phyloP scores from a whole-genome alignment of 2,113 vertebrate genomes.

The Ancistrus triradiatus region DNA sequence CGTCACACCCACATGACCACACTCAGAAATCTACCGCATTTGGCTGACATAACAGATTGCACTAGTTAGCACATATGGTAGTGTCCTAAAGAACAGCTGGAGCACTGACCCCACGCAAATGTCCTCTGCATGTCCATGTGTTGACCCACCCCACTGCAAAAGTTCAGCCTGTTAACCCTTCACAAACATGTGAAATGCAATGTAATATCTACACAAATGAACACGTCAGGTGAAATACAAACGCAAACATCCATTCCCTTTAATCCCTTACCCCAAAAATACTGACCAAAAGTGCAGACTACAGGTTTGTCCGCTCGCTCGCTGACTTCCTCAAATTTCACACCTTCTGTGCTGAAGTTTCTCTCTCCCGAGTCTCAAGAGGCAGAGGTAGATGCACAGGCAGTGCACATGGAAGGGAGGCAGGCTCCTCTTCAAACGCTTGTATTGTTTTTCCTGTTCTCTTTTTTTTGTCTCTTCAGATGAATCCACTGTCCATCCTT shows the following conservation, averaged over 20 bases:
- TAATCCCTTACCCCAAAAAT: constrained; percentile 2
- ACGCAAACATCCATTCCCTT: constrained; percentile 13
- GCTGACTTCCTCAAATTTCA: constrained; percentile 28
- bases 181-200: background rate
- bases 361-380: constrained; percentile 21
- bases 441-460: constrained; percentile 33
- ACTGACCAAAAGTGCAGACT: constrained; percentile 32
- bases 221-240: too few species aligned
- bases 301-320: constrained; percentile 20
- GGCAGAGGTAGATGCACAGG: constrained; percentile 3
- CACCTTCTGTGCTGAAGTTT: constrained; percentile 40
- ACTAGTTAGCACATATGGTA: too few species aligned
- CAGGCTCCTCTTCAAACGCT: too few species aligned
- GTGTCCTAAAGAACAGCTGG: too few species aligned
- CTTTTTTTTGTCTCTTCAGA: constrained; percentile 33
- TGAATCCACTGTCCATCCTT: constrained; percentile 47
- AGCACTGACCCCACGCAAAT: too few species aligned
- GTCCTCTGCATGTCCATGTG: constrained; percentile 12
- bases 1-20: constrained; percentile 3
- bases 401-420: too few species aligned
- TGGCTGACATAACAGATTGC: too few species aligned
- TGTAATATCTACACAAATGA: constrained; percentile 5
- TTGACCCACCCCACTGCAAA: constrained; percentile 3
- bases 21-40: background rate
- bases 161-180: background rate